phyloP scores from a whole-genome alignment of 2,888 invertebrate genomes.

The Litoditis marina region DNA sequence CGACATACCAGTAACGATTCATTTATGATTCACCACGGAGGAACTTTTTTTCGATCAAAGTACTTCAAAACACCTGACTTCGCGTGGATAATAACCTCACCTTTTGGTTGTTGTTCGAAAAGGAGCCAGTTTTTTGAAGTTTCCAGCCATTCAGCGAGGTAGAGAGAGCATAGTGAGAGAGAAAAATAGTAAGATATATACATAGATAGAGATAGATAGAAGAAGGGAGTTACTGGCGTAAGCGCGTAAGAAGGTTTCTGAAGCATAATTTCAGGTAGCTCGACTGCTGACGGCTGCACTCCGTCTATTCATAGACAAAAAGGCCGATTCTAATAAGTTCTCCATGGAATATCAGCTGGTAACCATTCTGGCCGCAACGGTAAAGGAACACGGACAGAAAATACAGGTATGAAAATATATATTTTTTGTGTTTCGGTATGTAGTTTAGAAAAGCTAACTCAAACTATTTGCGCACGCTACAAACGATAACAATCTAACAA shows the following conservation, averaged over 20 bases:
- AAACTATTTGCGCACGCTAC: too few species aligned
- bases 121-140: too few species aligned
- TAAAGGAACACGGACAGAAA: slow-evolving; percentile 18
- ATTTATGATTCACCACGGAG: too few species aligned
- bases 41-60: too few species aligned
- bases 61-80: neutral
- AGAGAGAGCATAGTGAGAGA: too few species aligned
- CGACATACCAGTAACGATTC: too few species aligned
- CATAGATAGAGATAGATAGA: too few species aligned
- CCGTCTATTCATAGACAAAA: slow-evolving; percentile 14
- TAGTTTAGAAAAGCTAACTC: too few species aligned
- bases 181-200: too few species aligned
- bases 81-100: neutral
- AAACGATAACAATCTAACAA: too few species aligned
- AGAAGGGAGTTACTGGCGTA: neutral
- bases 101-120: too few species aligned
- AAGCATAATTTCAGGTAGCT: slow-evolving; percentile 10
- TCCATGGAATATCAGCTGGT: slow-evolving; percentile 13
- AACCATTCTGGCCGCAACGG: slow-evolving; percentile 3
- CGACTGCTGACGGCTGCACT: slow-evolving; percentile 6
- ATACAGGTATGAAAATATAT: neutral
- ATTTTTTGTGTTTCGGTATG: neutral
- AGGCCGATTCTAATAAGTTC: slow-evolving; percentile 9
- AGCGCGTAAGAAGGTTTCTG: neutral
- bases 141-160: too few species aligned